Evolutionary conservation across 2,113 vertebrate species (phyloP).

Genomic region (Entosphenus tridentatus): DNA sequence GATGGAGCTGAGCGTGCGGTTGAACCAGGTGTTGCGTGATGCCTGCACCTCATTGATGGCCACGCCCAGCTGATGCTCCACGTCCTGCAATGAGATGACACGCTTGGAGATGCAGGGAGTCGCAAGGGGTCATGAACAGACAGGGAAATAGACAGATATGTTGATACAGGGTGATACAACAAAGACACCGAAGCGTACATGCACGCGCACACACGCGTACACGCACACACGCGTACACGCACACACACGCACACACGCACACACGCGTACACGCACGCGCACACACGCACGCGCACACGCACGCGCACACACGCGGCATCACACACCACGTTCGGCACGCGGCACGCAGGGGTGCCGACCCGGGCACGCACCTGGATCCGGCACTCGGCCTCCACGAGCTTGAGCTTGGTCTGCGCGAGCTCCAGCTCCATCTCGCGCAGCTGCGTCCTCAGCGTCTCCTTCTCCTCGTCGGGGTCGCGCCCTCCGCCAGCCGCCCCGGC

Average conservation of each 20-base stretch:
- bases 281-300: background rate
- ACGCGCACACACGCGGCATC: background rate
- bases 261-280: background rate
- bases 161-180: background rate
- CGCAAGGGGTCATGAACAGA: too few relatives aligned
- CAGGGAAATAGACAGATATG: too few relatives aligned
- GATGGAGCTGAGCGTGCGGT: slow-evolving; percentile 91
- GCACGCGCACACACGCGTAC: background rate
- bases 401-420: slow-evolving; percentile 92
- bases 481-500: slow-evolving; percentile 24
- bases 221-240: background rate
- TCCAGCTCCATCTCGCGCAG: slow-evolving; percentile 87
- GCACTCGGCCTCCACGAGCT: slow-evolving; percentile 95
- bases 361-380: slow-evolving; percentile 64
- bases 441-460: slow-evolving; percentile 70
- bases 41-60: slow-evolving; percentile 94
- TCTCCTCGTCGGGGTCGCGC: slow-evolving; percentile 51
- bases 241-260: too few relatives aligned
- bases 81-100: slow-evolving; percentile 31
- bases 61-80: slow-evolving; percentile 84
- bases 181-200: background rate
- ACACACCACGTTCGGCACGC: background rate
- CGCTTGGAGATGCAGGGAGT: too few relatives aligned
- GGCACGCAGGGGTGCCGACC: background rate
- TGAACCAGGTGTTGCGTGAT: slow-evolving; percentile 98